Percentiles rank a stretch among this genome's conserved stretches.
phyloP scores from a whole-genome alignment of 2,113 vertebrate genomes.

The Hystrix cristata region DNA sequence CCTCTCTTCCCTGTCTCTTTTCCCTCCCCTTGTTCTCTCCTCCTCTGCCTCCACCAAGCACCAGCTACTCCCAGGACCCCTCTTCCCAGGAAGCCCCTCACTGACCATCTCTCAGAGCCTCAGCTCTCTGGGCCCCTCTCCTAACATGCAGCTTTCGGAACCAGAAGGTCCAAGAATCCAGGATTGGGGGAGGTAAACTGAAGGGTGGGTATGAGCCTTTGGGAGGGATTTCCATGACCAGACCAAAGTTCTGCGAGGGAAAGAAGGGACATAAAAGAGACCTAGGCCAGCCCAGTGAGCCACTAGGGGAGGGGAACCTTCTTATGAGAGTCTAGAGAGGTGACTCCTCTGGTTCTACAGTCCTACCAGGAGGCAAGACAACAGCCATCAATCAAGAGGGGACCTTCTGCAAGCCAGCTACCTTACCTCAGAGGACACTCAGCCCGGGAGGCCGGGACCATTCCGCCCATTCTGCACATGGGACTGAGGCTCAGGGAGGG shows the following conservation, averaged over 20 bases:
- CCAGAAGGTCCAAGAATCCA: not conserved
- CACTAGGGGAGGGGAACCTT: accelerated
- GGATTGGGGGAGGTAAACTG: not conserved
- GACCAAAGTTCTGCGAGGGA: not conserved
- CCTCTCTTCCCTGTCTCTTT: not conserved
- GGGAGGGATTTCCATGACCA: not conserved
- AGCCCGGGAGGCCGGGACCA: not conserved
- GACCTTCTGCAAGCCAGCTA: not conserved
- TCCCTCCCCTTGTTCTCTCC: not conserved
- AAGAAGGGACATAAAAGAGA: not conserved
- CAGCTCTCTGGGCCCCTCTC: not conserved
- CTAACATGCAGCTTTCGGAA: not conserved
- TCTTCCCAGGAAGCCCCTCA: not conserved
- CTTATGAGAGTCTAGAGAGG: not conserved
- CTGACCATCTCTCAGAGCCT: not conserved
- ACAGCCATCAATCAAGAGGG: not conserved
- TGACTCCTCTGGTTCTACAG: not conserved
- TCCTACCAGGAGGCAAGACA: not conserved
- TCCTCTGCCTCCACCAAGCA: conserved; percentile 53
- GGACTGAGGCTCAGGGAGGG: not conserved
- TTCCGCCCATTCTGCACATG: not conserved
- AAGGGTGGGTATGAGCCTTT: not conserved
- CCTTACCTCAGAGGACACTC: not conserved
- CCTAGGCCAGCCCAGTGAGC: not conserved
- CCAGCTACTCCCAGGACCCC: conserved; percentile 53